Evolutionary conservation across 2,888 invertebrate genomes (phyloP).

Genomic region (Himalopsyche anomala): DNA sequence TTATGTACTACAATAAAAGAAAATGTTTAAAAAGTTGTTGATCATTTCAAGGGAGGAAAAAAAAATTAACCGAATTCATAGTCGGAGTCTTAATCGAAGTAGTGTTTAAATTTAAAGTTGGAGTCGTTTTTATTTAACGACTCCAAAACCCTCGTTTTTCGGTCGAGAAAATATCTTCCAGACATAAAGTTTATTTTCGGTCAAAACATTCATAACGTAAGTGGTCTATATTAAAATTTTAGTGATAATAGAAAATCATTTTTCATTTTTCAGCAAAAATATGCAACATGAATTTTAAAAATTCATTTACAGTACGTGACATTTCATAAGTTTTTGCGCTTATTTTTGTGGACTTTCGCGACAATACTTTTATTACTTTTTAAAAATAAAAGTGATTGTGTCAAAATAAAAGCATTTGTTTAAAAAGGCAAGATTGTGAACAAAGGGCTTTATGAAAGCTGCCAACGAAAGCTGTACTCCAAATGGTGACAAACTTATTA

Average conservation of each 20-base stretch:
- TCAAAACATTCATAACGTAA: not conserved
- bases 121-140: too few species aligned
- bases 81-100: too few species aligned
- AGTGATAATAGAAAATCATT: not conserved
- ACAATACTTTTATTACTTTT: slow-evolving; percentile 26
- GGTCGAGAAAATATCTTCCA: too few species aligned
- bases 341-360: slow-evolving; percentile 4
- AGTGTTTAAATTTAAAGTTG: too few species aligned
- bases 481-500: slow-evolving; percentile 26
- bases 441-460: slow-evolving; percentile 28
- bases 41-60: too few species aligned
- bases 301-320: slow-evolving; percentile 19
- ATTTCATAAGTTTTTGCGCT: slow-evolving; percentile 15
- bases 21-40: too few species aligned
- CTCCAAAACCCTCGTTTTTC: too few species aligned
- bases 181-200: not conserved
- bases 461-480: slow-evolving; percentile 24
- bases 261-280: slow-evolving; percentile 11
- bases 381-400: slow-evolving; percentile 22
- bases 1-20: too few species aligned
- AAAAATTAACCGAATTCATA: too few species aligned
- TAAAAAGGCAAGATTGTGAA: slow-evolving; percentile 26
- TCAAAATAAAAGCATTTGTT: slow-evolving; percentile 26
- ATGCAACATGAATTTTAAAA: slow-evolving; percentile 16
- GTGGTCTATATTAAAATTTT: slow-evolving; percentile 8